These are phyloP conservation scores for Mandrillus leucophaeus DNA, from an alignment of 2,113 vertebrate species.

Conservation along the genomic window DNA sequence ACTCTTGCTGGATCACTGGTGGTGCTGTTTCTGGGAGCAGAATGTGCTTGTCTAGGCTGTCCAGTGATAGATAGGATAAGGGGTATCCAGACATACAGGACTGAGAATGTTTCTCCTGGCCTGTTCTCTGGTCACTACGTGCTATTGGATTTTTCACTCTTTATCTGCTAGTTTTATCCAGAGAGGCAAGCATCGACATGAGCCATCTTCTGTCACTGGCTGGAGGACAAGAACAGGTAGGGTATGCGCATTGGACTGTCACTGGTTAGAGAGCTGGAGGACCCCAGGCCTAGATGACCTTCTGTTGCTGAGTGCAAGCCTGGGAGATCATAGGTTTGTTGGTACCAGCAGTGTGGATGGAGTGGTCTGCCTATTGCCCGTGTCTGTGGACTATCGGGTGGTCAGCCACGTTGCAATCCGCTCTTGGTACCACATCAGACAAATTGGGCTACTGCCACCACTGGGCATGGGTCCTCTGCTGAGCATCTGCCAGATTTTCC, in stretches of 20 bases:
- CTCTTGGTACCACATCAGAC: not conserved
- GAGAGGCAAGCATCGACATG: not conserved
- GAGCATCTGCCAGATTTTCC: not conserved
- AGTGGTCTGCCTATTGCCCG: not conserved
- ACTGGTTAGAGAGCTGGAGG: not conserved
- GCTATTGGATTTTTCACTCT: not conserved
- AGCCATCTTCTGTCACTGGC: not conserved
- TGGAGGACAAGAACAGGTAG: no score
- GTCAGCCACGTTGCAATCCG: not conserved
- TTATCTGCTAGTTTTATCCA: not conserved
- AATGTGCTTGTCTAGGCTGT: not conserved
- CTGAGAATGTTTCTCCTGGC: no score
- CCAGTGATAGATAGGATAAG: not conserved
- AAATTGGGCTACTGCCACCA: not conserved
- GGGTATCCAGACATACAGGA: not conserved
- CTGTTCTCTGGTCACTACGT: not conserved
- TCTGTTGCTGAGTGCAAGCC: not conserved
- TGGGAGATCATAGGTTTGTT: not conserved
- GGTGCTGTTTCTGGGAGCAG: not conserved
- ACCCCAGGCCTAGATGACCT: not conserved
- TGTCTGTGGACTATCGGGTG: rapidly evolving
- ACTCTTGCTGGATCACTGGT: not conserved
- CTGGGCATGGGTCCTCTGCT: not conserved
- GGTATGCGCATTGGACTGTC: rapidly evolving
- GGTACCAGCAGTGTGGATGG: no score